Percentiles rank a stretch among this genome's conserved stretches.
Conservation (phyloP, 2,797 vertebrate genomes). For the Lepus townsendii region DNA sequence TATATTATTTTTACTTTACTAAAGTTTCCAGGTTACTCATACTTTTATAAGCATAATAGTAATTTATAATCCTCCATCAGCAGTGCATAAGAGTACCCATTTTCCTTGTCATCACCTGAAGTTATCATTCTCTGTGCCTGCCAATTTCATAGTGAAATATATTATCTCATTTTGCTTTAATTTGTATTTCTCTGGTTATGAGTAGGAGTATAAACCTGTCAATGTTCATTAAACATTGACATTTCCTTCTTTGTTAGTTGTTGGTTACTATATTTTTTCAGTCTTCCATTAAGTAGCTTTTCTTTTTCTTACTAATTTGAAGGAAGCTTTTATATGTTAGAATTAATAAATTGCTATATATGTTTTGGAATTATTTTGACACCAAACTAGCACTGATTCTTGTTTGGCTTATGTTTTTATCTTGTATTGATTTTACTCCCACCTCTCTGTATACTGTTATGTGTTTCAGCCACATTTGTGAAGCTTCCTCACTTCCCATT, state of each 20-base stretch:
- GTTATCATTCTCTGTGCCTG: not conserved
- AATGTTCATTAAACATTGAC: slow-evolving; percentile 4
- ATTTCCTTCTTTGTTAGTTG: not conserved
- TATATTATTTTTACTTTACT: not conserved
- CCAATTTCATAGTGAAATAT: not conserved
- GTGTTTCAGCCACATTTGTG: not conserved
- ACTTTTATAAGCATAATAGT: not conserved
- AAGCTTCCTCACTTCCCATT: not conserved
- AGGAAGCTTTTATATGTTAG: not conserved
- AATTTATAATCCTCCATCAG: not conserved
- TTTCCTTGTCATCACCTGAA: not conserved
- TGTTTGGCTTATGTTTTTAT: not conserved
- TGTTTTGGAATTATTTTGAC: not conserved
- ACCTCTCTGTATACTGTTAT: not conserved
- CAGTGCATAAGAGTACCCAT: not conserved
- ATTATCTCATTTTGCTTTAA: not conserved
- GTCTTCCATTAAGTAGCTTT: not conserved
- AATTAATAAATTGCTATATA: not conserved
- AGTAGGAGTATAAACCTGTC: not conserved
- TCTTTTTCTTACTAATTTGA: not conserved
- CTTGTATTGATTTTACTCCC: not conserved
- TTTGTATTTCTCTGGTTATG: not conserved
- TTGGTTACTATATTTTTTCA: slow-evolving; percentile 1
- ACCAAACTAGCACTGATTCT: not conserved
- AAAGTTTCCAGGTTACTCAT: not conserved